Percentiles rank a stretch among this genome's conserved stretches.
phyloP scores from a whole-genome alignment of 1,140 invertebrate genomes.

The Platorchestia sp. region DNA sequence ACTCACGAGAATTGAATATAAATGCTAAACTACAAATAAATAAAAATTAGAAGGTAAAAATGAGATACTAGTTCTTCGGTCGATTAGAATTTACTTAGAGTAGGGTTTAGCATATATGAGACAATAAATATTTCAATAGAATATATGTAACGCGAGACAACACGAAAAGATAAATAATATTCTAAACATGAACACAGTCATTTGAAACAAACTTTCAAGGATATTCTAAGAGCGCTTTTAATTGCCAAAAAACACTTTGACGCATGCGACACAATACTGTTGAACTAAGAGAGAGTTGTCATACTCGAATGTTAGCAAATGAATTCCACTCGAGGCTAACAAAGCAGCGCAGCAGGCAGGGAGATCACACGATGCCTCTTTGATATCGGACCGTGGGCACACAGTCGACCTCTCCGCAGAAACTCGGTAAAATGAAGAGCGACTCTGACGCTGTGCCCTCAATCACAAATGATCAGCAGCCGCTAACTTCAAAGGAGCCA shows the following conservation, averaged over 20 bases:
- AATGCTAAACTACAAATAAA: background rate
- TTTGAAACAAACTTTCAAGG: background rate
- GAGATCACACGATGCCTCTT: background rate
- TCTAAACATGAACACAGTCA: background rate
- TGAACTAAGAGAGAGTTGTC: background rate
- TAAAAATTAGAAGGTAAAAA: background rate
- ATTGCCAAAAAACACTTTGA: background rate
- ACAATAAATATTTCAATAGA: background rate
- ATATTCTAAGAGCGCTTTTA: background rate
- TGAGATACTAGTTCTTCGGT: background rate
- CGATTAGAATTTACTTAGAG: background rate
- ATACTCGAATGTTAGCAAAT: conserved; percentile 15
- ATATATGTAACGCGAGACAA: background rate
- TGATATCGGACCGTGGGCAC: background rate
- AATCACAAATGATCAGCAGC: conserved; percentile 13
- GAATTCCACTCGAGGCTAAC: conserved; percentile 12
- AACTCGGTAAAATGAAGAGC: background rate
- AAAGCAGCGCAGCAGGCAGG: background rate
- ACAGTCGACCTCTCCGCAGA: background rate
- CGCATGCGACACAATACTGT: background rate
- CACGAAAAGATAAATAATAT: background rate
- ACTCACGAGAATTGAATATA: background rate
- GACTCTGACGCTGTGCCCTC: background rate
- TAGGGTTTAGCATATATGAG: background rate
- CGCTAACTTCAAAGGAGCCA: background rate